Evolutionary conservation across 2,113 vertebrate genomes (phyloP), one percentile per base, ranked within the genome.

Genomic region (Nipponia nippon): DNA sequence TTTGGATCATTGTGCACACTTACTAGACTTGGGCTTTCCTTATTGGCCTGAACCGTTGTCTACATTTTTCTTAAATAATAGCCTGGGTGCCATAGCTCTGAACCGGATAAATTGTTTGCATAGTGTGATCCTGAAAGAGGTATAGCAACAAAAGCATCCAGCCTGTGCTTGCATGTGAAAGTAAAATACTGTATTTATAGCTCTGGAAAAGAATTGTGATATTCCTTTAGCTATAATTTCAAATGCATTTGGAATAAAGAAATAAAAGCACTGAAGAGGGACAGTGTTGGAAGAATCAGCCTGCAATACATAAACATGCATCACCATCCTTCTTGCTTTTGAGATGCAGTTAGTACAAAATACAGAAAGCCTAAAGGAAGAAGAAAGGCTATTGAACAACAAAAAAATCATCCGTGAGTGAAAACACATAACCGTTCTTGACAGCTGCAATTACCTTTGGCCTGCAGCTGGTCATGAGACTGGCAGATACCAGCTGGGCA

Each of bases 361-460:
- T 25, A 72, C 44, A 79, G 77, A 78, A 87, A 76, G 49, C 82
- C 62, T 88, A 55, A 90, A 84, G 78, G 61, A 76, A 79, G 38
- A 61, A 66, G 29, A 61, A 87, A 93, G 61, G 77, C 36, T 79
- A 65, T n/a, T 56, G 81, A 91, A 44, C n/a, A 84, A 53, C n/a
- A 76, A 34, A 44, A 83, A 93, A 77, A 83, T 40, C n/a, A 61
- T 80, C 81, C 65, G 3, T 67, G 89, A 96, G 30, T 92, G 93
- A 96, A 81, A 93, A 82, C 19, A 32, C 27, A 14, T 76, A 91
- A 96, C 52, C 7, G 2, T 47, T 93, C 58, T 44, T 96, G 91
- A 89, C 93, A 93, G 89, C 93, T 87, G 52, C 87, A 94, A 94
- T 94, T 97, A 94, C 89, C 87, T 93, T 91, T 85, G 89, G 91